Base-by-base conservation (phyloP, 2,797 vertebrate genomes). In the Channa striata region DNA sequence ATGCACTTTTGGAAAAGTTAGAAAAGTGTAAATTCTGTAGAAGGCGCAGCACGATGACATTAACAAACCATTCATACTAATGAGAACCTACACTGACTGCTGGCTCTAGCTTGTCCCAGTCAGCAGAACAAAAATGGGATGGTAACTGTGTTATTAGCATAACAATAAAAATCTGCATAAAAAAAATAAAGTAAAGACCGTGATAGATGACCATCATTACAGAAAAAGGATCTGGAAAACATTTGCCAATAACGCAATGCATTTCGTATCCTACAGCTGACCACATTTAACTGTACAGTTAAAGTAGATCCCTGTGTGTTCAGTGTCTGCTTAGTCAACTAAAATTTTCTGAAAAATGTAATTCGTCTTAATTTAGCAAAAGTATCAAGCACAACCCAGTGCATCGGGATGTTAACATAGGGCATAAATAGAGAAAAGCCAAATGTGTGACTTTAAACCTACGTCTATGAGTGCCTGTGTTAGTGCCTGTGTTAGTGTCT, bases 181-280 rank as follows among this genome's bases (percentile, higher is more conserved):
- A 84, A 85, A 73, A 63, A 72, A 78, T 68, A 23, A 77, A 73
- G 75, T 66, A 52, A 70, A 59, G 13, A 13, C 44, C 10, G 14
- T 84, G 85, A 87, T 84, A 46, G 82, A 88, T 88, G 81, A 58
- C 54, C 60, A 30, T 66, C 75, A 77, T 86, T 75, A 85, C 11
- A 62, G 21, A 49, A 61, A 74, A 62, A 77, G 47, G 65, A 69
- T 57, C 10, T 52, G 63, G 48, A 76, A 67, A 61, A 65, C 67
- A 51, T 68, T 75, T 74, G 57, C 37, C 79, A 72, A 53, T 57
- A 51, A 50, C 25, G 4, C 16, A n/a, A 12, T 59, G 34, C 59
- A 49, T 78, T 74, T 81, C 57, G 60, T 57, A 70, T 54, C 36
- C 33, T 8, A 16, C 36, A 48, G 49, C 30, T 72, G 1, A 37